phyloP scores from a whole-genome alignment of 30 jellyfish, hydroid and myxozoan genomes.

The Mastigias papua region DNA sequence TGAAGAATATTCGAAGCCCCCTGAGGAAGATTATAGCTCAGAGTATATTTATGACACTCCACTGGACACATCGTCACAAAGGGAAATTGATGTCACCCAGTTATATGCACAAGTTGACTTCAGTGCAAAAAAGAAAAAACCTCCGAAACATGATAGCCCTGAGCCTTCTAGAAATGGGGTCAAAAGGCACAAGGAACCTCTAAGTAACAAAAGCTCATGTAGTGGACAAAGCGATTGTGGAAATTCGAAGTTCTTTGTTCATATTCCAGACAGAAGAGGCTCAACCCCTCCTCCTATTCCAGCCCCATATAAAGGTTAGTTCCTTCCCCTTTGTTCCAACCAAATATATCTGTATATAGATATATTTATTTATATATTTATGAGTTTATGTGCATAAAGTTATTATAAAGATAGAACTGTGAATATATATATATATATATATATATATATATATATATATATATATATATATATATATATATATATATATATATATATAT shows the following conservation, averaged over 20 bases:
- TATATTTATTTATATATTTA: too few relatives aligned
- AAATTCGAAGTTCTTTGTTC: conserved; percentile 65
- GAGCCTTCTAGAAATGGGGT: neutral
- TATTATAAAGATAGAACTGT: too few relatives aligned
- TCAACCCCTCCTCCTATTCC: conserved; percentile 74
- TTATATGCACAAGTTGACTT: conserved; percentile 59
- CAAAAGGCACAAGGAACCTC: neutral
- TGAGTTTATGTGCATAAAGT: too few relatives aligned
- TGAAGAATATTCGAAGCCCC: neutral
- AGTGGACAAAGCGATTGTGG: conserved; percentile 24
- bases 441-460: too few relatives aligned
- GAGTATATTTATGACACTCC: conserved; percentile 58
- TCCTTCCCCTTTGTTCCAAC: neutral
- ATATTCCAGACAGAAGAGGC: conserved; percentile 46
- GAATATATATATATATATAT: too few relatives aligned
- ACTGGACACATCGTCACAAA: conserved; percentile 28
- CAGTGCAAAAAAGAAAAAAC: conserved; percentile 39
- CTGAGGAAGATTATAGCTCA: conserved; percentile 3
- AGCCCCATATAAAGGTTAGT: conserved; percentile 55
- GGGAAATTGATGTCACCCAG: conserved; percentile 37
- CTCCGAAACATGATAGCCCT: neutral
- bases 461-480: too few relatives aligned
- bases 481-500: too few relatives aligned
- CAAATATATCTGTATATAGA: too few relatives aligned
- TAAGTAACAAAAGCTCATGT: neutral